phyloP scores from a whole-genome alignment of 2,888 invertebrate genomes.

The Drosophila helvetica region DNA sequence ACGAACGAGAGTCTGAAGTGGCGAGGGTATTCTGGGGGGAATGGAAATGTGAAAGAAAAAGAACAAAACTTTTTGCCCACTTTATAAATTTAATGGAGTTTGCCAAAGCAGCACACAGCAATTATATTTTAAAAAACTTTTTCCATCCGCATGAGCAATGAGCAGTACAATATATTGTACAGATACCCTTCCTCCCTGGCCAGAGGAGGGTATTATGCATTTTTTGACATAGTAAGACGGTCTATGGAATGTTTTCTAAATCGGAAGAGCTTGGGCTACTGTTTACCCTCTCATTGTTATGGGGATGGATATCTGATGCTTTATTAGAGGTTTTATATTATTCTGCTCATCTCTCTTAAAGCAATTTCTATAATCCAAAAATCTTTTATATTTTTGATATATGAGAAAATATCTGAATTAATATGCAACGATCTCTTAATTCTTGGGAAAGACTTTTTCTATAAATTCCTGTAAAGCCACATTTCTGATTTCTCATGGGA shows the following conservation, averaged over 20 bases:
- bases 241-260: no score
- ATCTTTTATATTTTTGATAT: not conserved
- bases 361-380: not conserved
- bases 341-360: no score
- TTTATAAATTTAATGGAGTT: conserved; percentile 69
- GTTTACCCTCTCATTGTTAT: no score
- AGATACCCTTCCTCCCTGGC: not conserved
- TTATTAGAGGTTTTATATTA: no score
- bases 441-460: not conserved
- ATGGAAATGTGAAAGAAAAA: conserved; percentile 1
- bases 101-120: conserved; percentile 60
- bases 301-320: no score
- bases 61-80: conserved; percentile 47
- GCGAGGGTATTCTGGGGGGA: not conserved
- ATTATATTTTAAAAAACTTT: conserved; percentile 74
- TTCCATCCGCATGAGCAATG: conserved; percentile 48
- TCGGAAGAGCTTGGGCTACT: not conserved
- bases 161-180: conserved; percentile 2
- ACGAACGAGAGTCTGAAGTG: conserved; percentile 17
- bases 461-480: not conserved
- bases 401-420: not conserved
- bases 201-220: not conserved
- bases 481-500: not conserved
- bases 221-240: not conserved
- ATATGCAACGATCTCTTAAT: not conserved